Base-by-base conservation (phyloP, 1,140 invertebrate species). In the Pantala flavescens region DNA sequence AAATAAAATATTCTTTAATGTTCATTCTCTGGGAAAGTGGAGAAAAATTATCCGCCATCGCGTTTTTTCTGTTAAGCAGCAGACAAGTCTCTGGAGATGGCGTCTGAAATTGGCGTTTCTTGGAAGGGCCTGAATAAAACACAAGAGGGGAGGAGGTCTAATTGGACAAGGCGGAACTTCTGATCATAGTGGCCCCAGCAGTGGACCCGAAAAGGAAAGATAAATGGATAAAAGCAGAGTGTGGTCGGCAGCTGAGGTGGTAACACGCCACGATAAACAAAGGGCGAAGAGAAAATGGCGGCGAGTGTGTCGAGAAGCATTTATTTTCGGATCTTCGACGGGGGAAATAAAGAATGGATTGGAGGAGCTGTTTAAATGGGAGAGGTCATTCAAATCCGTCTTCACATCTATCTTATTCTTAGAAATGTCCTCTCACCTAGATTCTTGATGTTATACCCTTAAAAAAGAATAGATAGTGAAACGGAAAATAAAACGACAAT, bases 161-260 rank as follows among this genome's bases (percentile, higher is more conserved):
- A 63, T 63, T 63, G 49, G 49, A 63, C 49, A 63, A 19, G 49
- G 49, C 49, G 49, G 49, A 63, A 63, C 49, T 63, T 63, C 49
- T 63, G 49, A 63, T 63, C 49, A 63, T 63, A 63, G 49, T 63
- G 5, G 49, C 49, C 49, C 49, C 49, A 63, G 49, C 49, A 63
- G 16, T 16, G 49, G 49, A 12, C 14, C 49, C 49, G 49, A 63
- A 63, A 63, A 63, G 49, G 49, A 63, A 63, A 63, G 49, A 63
- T 63, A 63, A 63, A 63, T 63, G 49, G 49, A 19, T 63, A 63
- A 63, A 63, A 21, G 14, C n/a, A 63, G 49, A 21, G 49, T 63
- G 49, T 63, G 49, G 49, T 36, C 28, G 28, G 28, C 28, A 36
- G 28, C 28, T 36, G 28, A 36, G 49, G n/a, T 63, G 49, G 16